Percentiles rank a stretch among this genome's conserved stretches.
Evolutionary conservation across 2,888 invertebrate genomes (phyloP).

Genomic region (Pyrrhosoma nymphula): DNA sequence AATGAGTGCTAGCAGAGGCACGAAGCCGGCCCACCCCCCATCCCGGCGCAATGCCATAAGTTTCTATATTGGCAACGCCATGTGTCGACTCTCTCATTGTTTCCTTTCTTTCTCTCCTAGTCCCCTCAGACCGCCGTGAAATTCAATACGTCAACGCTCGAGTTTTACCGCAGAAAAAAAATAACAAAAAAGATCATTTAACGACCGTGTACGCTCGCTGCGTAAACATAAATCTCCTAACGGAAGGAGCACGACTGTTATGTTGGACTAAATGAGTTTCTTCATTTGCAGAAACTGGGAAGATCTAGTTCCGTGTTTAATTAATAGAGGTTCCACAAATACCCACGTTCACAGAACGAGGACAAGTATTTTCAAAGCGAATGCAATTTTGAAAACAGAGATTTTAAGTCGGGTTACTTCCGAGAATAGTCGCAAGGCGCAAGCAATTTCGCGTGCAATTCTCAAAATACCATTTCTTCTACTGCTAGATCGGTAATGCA

Average conservation of each 20-base stretch:
- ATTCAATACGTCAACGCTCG: not conserved
- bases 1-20: not conserved
- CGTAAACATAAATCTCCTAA: not conserved
- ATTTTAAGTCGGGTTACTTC: not conserved
- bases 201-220: not conserved
- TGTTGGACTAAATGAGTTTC: not conserved
- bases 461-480: not conserved
- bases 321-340: not conserved
- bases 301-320: not conserved
- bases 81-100: not conserved
- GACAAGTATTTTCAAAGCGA: not conserved
- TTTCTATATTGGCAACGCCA: constrained; percentile 24
- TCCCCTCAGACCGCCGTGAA: not conserved
- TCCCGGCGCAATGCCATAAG: not conserved
- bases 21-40: not conserved
- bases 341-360: not conserved
- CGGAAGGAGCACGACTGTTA: not conserved
- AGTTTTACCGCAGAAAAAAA: not conserved
- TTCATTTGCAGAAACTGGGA: not conserved
- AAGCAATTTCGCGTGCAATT: not conserved
- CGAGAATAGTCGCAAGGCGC: not conserved
- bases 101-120: not conserved
- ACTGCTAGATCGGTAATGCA: not conserved
- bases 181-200: not conserved
- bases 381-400: not conserved